Evolutionary conservation across 2,888 invertebrate species (phyloP).

Genomic region (Dasysyrphus tricinctus): DNA sequence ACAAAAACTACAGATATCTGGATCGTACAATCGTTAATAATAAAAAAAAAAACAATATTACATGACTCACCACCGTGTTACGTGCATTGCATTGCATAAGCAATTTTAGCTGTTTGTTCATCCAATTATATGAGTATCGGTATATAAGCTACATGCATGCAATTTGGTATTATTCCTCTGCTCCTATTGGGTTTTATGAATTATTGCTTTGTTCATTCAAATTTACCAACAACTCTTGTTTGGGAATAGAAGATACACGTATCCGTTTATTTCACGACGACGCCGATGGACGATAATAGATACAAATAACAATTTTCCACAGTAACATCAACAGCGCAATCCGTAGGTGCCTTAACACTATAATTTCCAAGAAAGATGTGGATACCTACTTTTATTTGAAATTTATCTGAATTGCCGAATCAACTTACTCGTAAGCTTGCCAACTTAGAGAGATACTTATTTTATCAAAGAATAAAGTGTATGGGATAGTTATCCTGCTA

Average conservation of each 20-base stretch:
- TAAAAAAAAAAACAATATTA: slow-evolving; percentile 20
- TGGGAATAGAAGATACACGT: not conserved
- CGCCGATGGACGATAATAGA: slow-evolving; percentile 18
- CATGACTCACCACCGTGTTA: slow-evolving; percentile 57
- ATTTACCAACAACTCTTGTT: slow-evolving; percentile 27
- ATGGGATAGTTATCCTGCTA: not conserved
- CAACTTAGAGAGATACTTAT: not conserved
- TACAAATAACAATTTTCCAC: slow-evolving; percentile 16
- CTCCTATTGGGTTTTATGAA: slow-evolving; percentile 59
- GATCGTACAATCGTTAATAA: slow-evolving; percentile 20
- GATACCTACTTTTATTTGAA: not conserved
- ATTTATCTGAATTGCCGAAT: not conserved
- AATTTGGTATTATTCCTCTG: slow-evolving; percentile 42
- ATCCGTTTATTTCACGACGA: slow-evolving; percentile 8
- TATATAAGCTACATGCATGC: not conserved
- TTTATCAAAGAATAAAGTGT: not conserved
- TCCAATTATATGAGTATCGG: slow-evolving; percentile 55
- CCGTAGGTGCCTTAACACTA: not conserved
- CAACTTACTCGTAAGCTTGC: not conserved
- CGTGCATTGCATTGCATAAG: slow-evolving; percentile 67
- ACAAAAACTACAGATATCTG: slow-evolving; percentile 38
- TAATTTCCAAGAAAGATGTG: not conserved
- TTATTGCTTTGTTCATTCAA: slow-evolving; percentile 60
- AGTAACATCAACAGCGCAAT: slow-evolving; percentile 38
- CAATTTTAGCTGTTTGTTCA: slow-evolving; percentile 53